Evolutionary conservation across 2,888 invertebrate genomes (phyloP).

Genomic region (Drosophila kambysellisi): DNA sequence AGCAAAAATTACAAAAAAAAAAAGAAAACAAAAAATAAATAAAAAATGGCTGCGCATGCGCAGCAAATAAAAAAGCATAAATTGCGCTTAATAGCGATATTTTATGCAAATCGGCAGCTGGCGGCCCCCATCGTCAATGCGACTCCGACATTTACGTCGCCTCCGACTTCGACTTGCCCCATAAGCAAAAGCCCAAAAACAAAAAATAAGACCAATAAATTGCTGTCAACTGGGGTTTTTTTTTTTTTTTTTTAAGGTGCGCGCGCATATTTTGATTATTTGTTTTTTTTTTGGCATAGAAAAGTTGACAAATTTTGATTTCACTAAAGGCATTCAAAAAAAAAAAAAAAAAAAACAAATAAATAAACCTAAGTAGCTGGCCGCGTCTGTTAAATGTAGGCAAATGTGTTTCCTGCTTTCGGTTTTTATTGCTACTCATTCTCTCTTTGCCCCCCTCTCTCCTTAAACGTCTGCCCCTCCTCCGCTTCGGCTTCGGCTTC

Average conservation of each 20-base stretch:
- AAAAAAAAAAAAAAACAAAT: neutral
- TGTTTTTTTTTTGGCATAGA: slow-evolving; percentile 40
- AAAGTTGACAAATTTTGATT: slow-evolving; percentile 60
- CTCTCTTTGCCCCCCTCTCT: slow-evolving; percentile 10
- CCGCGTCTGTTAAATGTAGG: slow-evolving; percentile 44
- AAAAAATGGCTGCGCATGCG: slow-evolving; percentile 77
- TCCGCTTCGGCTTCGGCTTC: no score
- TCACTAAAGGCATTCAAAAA: slow-evolving; percentile 40
- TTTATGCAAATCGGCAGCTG: slow-evolving; percentile 70
- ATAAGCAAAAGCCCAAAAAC: slow-evolving; percentile 48
- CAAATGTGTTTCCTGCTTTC: slow-evolving; percentile 72
- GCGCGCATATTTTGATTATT: slow-evolving; percentile 32
- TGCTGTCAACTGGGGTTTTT: slow-evolving; percentile 5
- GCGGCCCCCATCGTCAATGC: slow-evolving; percentile 42
- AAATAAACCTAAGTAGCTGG: slow-evolving; percentile 19
- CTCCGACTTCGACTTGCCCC: slow-evolving; percentile 3
- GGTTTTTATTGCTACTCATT: slow-evolving; percentile 59
- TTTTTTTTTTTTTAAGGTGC: slow-evolving; percentile 56
- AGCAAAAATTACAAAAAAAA: slow-evolving; percentile 20
- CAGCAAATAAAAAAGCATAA: slow-evolving; percentile 70
- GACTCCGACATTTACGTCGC: slow-evolving; percentile 1
- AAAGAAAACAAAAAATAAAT: no score
- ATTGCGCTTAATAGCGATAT: slow-evolving; percentile 72
- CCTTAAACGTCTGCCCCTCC: neutral
- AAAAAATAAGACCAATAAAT: slow-evolving; percentile 48